Conservation (phyloP, 1,140 invertebrate genomes). For the Drosophila nannoptera region DNA sequence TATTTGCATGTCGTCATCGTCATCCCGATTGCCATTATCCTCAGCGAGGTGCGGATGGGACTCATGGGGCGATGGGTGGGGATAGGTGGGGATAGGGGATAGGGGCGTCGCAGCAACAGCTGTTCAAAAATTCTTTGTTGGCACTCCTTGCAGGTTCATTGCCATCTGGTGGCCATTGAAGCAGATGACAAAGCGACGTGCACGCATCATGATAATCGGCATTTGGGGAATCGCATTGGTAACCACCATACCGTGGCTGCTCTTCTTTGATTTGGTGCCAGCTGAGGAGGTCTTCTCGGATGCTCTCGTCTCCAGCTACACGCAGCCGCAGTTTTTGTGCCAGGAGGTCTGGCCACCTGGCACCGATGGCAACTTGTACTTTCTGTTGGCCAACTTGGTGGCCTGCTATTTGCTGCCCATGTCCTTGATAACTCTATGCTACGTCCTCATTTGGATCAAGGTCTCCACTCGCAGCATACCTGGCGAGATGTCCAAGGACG, state of each 20-base stretch:
- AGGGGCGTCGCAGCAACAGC: slow-evolving; percentile 20
- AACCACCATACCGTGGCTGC: slow-evolving; percentile 92
- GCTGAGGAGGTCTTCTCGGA: slow-evolving; percentile 82
- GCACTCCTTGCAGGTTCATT: slow-evolving; percentile 88
- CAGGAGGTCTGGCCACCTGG: slow-evolving; percentile 91
- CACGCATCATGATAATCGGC: slow-evolving; percentile 91
- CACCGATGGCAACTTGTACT: slow-evolving; percentile 89
- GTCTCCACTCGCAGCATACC: slow-evolving; percentile 92
- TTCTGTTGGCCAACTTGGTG: slow-evolving; percentile 92
- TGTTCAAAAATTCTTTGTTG: slow-evolving; percentile 61
- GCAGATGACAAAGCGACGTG: slow-evolving; percentile 92
- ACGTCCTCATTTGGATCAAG: slow-evolving; percentile 95
- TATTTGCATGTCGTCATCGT: slow-evolving; percentile 75
- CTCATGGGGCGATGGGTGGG: neutral
- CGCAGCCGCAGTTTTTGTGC: slow-evolving; percentile 85
- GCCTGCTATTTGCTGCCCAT: slow-evolving; percentile 96
- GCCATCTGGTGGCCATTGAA: slow-evolving; percentile 97
- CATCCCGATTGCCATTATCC: slow-evolving; percentile 66
- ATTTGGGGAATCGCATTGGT: slow-evolving; percentile 93
- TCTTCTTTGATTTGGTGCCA: slow-evolving; percentile 91
- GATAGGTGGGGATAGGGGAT: neutral
- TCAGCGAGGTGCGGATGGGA: slow-evolving; percentile 39
- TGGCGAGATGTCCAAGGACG: slow-evolving; percentile 90
- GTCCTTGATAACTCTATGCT: slow-evolving; percentile 94
- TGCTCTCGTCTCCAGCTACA: slow-evolving; percentile 58